Percentiles rank a stretch among this genome's conserved stretches.
Evolutionary conservation across 2,113 vertebrate genomes (phyloP).

Genomic region (Platanista minor): DNA sequence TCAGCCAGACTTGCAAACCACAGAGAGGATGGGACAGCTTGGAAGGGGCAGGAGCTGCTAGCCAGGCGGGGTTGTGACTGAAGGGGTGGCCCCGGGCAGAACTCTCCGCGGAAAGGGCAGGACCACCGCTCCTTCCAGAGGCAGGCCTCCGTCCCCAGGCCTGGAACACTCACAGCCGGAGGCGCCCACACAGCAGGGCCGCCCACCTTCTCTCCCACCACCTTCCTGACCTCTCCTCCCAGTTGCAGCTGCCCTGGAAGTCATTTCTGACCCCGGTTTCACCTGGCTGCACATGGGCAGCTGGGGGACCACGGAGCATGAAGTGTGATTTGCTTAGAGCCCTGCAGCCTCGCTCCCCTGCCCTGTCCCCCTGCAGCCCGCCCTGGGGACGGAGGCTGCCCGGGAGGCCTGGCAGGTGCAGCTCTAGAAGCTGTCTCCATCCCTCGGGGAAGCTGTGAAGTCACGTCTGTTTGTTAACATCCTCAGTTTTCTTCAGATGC

Average conservation of each 20-base stretch:
- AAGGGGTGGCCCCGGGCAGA: rapidly evolving
- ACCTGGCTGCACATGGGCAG: background rate
- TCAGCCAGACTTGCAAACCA: slow-evolving; percentile 29
- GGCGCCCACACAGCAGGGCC: background rate
- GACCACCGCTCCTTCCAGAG: rapidly evolving
- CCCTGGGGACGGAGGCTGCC: background rate
- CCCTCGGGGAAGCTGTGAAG: background rate
- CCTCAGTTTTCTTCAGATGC: background rate
- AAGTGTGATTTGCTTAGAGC: background rate
- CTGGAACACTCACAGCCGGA: background rate
- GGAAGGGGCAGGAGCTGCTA: background rate
- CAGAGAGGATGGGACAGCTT: background rate
- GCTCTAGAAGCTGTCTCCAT: background rate
- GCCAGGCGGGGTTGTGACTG: rapidly evolving
- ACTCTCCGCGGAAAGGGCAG: too few relatives aligned
- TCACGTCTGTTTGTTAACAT: background rate
- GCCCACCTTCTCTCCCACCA: rapidly evolving
- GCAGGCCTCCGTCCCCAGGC: too few relatives aligned
- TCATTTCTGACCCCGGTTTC: background rate
- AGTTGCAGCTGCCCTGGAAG: background rate
- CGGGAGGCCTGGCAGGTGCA: background rate
- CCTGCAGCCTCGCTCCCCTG: background rate
- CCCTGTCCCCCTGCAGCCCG: background rate
- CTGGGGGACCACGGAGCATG: background rate
- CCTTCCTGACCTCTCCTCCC: background rate